Conservation (phyloP, 2,113 vertebrate species). For the Dolichotis patagonum region DNA sequence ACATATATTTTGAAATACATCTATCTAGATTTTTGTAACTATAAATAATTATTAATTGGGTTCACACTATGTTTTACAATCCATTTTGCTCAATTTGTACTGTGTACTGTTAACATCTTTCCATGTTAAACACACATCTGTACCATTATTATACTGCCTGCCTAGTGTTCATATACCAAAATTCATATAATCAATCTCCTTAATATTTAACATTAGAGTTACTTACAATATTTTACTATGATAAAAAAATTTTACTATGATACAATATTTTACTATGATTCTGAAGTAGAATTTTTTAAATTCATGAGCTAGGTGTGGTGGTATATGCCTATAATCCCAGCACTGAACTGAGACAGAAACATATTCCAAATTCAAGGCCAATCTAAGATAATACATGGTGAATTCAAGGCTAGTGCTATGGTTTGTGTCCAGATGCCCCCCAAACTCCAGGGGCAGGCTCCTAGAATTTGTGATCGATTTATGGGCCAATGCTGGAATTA, state of each 20-base stretch:
- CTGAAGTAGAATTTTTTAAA: not conserved
- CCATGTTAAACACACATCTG: conserved; percentile 3
- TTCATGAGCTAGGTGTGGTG: not conserved
- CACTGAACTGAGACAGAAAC: not conserved
- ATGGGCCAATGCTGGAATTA: too few species aligned
- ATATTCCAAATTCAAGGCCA: not conserved
- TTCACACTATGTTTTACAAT: conserved; percentile 41
- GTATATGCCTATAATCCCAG: not conserved
- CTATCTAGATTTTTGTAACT: not conserved
- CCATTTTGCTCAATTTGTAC: not conserved
- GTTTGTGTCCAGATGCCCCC: too few species aligned
- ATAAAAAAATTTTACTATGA: too few species aligned
- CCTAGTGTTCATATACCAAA: not conserved
- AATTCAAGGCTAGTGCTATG: not conserved
- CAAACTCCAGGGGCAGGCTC: too few species aligned
- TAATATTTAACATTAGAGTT: conserved; percentile 21
- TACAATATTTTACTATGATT: not conserved
- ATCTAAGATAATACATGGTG: not conserved
- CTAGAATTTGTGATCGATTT: too few species aligned
- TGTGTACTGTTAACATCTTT: conserved; percentile 19
- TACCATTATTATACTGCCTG: conserved; percentile 15
- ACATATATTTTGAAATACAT: not conserved
- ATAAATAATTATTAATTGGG: not conserved
- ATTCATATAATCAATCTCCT: conserved; percentile 3
- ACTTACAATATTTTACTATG: not conserved